Conservation (phyloP, 2,888 invertebrate species). For the Dasypogon diadema region DNA sequence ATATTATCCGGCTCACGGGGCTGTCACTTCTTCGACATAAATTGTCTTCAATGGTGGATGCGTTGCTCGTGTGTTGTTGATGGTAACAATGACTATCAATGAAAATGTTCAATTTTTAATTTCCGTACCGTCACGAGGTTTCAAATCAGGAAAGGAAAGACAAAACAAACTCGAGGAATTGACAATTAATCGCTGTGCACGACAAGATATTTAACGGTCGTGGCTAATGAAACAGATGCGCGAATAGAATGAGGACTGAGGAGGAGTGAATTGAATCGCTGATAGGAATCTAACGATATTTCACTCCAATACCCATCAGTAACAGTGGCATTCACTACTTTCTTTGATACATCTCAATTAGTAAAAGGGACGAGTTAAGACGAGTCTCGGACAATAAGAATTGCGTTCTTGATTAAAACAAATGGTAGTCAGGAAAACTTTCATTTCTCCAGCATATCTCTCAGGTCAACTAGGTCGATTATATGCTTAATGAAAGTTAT, state of each 20-base stretch:
- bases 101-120: conserved; percentile 11
- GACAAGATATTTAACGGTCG: too few relatives aligned
- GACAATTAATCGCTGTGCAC: conserved; percentile 13
- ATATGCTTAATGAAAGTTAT: conserved; percentile 20
- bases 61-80: conserved; percentile 25
- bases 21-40: conserved; percentile 33
- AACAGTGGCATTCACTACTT: conserved; percentile 1
- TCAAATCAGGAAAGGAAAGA: background rate
- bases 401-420: conserved; percentile 18
- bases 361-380: conserved; percentile 4
- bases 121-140: conserved; percentile 5
- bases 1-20: conserved; percentile 45
- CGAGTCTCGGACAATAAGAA: background rate
- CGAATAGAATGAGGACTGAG: too few relatives aligned
- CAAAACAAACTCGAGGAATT: conserved; percentile 14
- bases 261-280: background rate
- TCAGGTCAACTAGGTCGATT: conserved; percentile 24
- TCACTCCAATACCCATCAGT: background rate
- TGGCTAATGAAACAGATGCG: background rate
- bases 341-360: conserved; percentile 38
- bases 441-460: background rate
- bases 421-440: conserved; percentile 1
- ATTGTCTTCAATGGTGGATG: conserved; percentile 33
- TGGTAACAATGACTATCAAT: conserved; percentile 21
- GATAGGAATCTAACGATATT: conserved; percentile 7